Evolutionary conservation across 2,797 vertebrate genomes (phyloP).

Genomic region (Phyllotis vaccarum): DNA sequence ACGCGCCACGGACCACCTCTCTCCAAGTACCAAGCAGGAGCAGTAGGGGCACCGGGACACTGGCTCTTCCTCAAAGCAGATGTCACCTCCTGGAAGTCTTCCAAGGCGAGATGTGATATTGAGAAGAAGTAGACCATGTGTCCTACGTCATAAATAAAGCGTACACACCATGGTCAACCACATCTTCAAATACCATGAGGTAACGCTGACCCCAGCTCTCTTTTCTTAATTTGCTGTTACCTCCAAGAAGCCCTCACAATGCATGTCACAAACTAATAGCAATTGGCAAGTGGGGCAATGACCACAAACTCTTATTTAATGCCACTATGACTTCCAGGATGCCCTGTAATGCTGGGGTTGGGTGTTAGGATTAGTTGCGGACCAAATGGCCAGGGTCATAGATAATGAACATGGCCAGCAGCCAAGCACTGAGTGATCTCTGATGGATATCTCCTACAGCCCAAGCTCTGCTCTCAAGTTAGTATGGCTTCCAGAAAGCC

Average conservation of each 20-base stretch:
- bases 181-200: constrained; percentile 75
- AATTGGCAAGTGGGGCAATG: not conserved
- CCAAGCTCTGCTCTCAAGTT: not conserved
- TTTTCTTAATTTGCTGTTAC: constrained; percentile 20
- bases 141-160: constrained; percentile 81
- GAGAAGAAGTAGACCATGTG: constrained; percentile 84
- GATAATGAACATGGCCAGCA: not conserved
- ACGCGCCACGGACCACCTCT: constrained; percentile 85
- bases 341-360: not conserved
- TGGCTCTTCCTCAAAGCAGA: constrained; percentile 78
- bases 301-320: not conserved
- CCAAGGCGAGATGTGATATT: constrained; percentile 79
- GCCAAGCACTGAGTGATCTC: not conserved
- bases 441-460: not conserved
- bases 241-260: not conserved
- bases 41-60: constrained; percentile 54
- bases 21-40: constrained; percentile 81
- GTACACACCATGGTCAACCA: constrained; percentile 82
- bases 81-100: constrained; percentile 70
- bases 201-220: not conserved
- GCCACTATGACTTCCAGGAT: not conserved
- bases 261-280: not conserved
- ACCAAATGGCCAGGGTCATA: not conserved
- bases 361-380: not conserved
- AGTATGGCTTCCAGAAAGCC: not conserved